Evolutionary conservation across 2,797 vertebrate genomes (phyloP).

Genomic region (Onychomys torridus): DNA sequence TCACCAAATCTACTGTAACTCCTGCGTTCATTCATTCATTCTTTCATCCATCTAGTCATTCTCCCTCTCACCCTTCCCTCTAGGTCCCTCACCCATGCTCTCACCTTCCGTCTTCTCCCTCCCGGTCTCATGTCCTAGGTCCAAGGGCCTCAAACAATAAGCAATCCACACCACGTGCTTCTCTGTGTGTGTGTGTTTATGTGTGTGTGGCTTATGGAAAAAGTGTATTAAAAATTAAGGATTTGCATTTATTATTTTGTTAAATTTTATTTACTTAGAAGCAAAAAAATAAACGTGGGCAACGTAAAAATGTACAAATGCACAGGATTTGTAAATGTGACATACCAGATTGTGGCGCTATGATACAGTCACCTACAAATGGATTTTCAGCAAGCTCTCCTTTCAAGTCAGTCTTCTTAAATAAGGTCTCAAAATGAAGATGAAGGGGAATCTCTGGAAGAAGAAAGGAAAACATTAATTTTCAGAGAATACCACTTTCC

Average conservation of each 20-base stretch:
- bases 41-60: not conserved
- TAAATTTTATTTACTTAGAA: constrained; percentile 75
- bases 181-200: not conserved
- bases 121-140: not conserved
- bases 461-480: constrained; percentile 61
- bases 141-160: not conserved
- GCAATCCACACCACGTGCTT: not conserved
- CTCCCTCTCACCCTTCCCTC: not conserved
- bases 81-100: not conserved
- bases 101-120: not conserved
- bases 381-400: constrained; percentile 85
- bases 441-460: constrained; percentile 88
- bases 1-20: constrained; percentile 30
- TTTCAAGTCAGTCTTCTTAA: constrained; percentile 89
- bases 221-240: constrained; percentile 62
- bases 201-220: constrained; percentile 53
- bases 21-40: not conserved
- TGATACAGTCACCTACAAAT: constrained; percentile 82
- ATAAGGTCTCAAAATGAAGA: constrained; percentile 87
- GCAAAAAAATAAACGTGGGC: constrained; percentile 57
- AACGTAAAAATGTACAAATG: constrained; percentile 55
- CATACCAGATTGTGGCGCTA: constrained; percentile 85
- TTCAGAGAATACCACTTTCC: constrained; percentile 12
- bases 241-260: constrained; percentile 69
- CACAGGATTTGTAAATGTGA: constrained; percentile 72